Base-by-base conservation (phyloP, 37 sponge, comb jelly and placozoan species). In the Aphrocallistes beatrix region DNA sequence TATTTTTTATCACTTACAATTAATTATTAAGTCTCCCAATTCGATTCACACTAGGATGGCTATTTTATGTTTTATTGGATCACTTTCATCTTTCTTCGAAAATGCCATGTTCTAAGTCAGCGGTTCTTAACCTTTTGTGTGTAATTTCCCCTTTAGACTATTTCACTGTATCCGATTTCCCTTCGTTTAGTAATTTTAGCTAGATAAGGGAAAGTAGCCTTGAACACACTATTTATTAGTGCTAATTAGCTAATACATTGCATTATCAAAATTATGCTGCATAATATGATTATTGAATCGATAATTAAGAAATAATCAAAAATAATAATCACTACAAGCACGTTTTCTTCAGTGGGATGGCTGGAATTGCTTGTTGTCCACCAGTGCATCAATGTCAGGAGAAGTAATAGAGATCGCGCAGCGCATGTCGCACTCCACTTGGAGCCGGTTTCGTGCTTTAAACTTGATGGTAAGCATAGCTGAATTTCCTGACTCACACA, bases 401-500 rank as follows among this genome's bases (percentile, higher is more conserved):
- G 45, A 42, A 42, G 45, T 42, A 42, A 42, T 42, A 42, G 45
- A 42, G 45, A 42, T 42, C 45, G 45, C 45, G 45, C 45, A 42
- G 13, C 75, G 25, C 75, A 60, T 21, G 75, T 60, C 75, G 34
- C n/a, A 25, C 3, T 60, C 75, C 75, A 60, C 75, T 28, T 60
- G 17, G 10, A 60, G 34, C 34, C n/a, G 10, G 75, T 60, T 60
- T 60, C 75, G 75, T 32, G 34, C 75, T 28, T 60, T 60, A 32
- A 30, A 32, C 34, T 60, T 60, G 75, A 60, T 60, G 3, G 75
- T 28, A 60, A 60, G 75, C 34, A 32, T 32, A 28, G 32, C 3
- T 60, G 75, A 60, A 60, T 25, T 25, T 8, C 75, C 75, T 25
- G 75, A 60, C 75, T 60, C 75, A 60, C 75, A 60, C 34, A 60